Evolutionary conservation across 2,113 vertebrate genomes (phyloP).

Genomic region (Epinephelus moara): DNA sequence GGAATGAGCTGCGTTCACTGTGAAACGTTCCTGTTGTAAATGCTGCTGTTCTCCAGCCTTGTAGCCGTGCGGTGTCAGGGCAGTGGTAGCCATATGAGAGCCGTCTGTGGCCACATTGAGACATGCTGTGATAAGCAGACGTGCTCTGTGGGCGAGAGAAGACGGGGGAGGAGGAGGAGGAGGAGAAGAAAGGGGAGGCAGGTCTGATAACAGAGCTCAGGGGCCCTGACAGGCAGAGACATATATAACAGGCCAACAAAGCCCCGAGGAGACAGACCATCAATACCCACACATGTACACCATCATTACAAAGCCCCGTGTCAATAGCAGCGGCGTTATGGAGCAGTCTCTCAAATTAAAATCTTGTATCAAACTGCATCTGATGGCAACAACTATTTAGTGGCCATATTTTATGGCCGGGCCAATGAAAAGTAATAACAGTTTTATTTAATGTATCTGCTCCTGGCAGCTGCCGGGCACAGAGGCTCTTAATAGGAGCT

Average conservation of each 20-base stretch:
- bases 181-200: no score
- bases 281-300: conserved; percentile 95
- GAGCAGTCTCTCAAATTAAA: conserved; percentile 98
- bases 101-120: no score
- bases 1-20: no score
- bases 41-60: no score
- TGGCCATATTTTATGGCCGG: conserved; percentile 92
- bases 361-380: conserved; percentile 95
- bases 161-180: no score
- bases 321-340: conserved; percentile 86
- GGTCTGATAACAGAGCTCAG: conserved; percentile 87
- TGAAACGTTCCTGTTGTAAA: no score
- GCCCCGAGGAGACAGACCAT: conserved; percentile 91
- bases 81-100: no score
- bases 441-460: conserved; percentile 98
- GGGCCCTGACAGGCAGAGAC: conserved; percentile 87
- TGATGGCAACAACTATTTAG: conserved; percentile 96
- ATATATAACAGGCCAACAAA: conserved; percentile 88
- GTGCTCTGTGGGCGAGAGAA: no score
- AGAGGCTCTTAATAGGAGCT: conserved; percentile 96
- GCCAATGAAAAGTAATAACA: conserved; percentile 99
- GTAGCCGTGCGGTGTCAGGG: no score
- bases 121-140: no score
- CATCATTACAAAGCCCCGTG: conserved; percentile 87
- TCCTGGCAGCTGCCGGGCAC: conserved; percentile 93